These are phyloP conservation scores for Umimayanthus kanabou DNA, from an alignment of 92 coral and sea anemone genomes.

Conservation along the genomic window DNA sequence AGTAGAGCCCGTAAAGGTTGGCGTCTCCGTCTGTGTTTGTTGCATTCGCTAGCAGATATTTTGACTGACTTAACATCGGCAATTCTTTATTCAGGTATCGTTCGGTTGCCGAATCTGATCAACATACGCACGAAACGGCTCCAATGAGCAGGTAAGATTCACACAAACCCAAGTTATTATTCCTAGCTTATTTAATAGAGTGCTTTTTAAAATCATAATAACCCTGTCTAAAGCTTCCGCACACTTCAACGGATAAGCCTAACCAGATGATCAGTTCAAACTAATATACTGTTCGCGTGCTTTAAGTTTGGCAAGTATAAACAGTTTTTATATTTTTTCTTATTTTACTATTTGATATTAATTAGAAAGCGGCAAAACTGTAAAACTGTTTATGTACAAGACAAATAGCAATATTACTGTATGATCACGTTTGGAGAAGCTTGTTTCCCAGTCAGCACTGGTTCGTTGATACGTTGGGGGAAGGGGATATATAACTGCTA, in stretches of 20 bases:
- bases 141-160: neutral
- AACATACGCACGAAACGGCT: neutral
- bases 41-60: neutral
- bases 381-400: neutral
- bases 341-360: no score
- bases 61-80: no score
- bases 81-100: neutral
- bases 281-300: neutral
- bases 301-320: neutral
- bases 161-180: neutral
- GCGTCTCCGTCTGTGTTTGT: neutral
- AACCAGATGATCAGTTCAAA: neutral
- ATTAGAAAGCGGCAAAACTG: neutral
- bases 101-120: neutral
- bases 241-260: neutral
- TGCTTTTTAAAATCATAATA: neutral
- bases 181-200: neutral
- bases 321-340: neutral
- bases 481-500: neutral
- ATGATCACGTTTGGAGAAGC: neutral
- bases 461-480: neutral
- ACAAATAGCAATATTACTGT: neutral
- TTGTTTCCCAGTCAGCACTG: neutral
- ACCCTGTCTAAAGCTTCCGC: neutral
- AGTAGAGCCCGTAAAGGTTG: neutral